These are phyloP conservation scores for Atta colombica DNA, from an alignment of 1,140 invertebrate species.

Conservation along the genomic window DNA sequence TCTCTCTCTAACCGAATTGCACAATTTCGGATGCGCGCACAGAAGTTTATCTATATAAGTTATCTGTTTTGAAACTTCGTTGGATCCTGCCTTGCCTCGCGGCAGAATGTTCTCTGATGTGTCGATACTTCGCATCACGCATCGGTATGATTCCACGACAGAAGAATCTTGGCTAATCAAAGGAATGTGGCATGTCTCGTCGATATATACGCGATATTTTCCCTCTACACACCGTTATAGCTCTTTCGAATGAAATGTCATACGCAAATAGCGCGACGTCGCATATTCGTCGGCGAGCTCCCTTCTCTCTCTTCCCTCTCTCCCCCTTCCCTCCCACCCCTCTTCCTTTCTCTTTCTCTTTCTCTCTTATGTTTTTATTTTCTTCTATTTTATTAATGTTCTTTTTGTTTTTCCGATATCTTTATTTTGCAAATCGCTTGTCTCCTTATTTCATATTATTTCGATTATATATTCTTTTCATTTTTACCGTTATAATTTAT, in stretches of 20 bases:
- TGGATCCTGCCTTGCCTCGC: not conserved
- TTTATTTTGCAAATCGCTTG: too few relatives aligned
- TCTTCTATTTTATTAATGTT: too few relatives aligned
- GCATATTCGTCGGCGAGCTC: not conserved
- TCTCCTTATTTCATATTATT: too few relatives aligned
- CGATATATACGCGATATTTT: not conserved
- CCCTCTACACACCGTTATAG: not conserved
- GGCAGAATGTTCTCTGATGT: not conserved
- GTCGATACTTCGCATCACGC: not conserved
- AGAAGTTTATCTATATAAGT: slow-evolving; percentile 60
- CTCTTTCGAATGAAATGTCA: not conserved
- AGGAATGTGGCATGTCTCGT: not conserved
- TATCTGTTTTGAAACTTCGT: slow-evolving; percentile 54
- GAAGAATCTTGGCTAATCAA: not conserved
- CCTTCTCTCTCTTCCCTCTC: not conserved
- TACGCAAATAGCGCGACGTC: not conserved
- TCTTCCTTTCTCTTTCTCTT: not conserved
- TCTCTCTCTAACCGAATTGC: slow-evolving; percentile 36
- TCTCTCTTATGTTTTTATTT: not conserved
- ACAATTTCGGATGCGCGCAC: slow-evolving; percentile 37
- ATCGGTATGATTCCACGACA: not conserved
- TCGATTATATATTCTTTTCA: too few relatives aligned
- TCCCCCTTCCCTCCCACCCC: too few relatives aligned
- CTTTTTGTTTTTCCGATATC: too few relatives aligned
- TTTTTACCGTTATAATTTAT: too few relatives aligned